These are phyloP conservation scores for Anser cygnoides DNA, from an alignment of 2,113 vertebrate species.

Conservation along the genomic window DNA sequence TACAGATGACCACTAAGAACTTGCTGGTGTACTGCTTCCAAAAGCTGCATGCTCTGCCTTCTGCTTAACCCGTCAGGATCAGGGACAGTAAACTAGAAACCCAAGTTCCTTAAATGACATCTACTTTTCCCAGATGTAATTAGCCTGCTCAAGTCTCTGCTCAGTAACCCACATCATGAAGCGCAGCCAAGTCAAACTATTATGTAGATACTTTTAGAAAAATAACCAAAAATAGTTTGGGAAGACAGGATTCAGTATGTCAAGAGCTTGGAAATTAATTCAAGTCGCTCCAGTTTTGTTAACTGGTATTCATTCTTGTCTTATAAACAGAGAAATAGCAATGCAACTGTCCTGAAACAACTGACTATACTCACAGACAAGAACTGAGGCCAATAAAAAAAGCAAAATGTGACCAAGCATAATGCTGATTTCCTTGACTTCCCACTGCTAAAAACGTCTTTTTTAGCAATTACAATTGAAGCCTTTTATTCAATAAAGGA, in stretches of 20 bases:
- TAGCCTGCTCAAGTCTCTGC: background rate
- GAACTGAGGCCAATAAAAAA: background rate
- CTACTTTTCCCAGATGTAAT: background rate
- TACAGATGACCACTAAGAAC: background rate
- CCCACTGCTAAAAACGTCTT: background rate
- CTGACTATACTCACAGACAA: fast-evolving
- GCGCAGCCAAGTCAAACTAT: background rate
- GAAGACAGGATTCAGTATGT: background rate
- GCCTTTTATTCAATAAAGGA: background rate
- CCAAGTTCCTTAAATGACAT: background rate
- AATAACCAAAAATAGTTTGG: background rate
- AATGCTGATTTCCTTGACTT: background rate
- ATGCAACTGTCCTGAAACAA: background rate
- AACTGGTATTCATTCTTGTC: background rate
- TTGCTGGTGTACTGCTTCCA: background rate
- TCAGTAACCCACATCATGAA: background rate
- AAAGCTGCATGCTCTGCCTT: background rate
- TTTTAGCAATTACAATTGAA: background rate
- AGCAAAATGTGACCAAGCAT: background rate
- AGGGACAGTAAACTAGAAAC: background rate
- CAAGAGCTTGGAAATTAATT: background rate
- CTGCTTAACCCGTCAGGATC: background rate
- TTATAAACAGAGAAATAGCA: background rate
- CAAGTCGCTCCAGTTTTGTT: fast-evolving
- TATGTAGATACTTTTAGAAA: background rate